phyloP scores from a whole-genome alignment of 2,113 vertebrate species.

The Zingel zingel region DNA sequence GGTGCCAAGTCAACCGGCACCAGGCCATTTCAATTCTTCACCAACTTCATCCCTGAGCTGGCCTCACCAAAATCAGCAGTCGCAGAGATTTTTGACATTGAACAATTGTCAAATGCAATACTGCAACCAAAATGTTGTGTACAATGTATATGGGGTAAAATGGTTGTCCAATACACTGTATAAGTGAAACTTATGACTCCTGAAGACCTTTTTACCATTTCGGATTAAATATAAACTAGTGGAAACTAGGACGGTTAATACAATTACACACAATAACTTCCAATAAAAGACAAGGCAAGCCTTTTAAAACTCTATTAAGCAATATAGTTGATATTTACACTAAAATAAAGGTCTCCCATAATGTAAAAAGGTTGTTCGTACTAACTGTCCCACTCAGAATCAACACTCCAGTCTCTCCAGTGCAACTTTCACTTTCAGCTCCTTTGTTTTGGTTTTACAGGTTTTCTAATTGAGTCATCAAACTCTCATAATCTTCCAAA shows the following conservation, averaged over 20 bases:
- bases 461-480: too few relatives aligned
- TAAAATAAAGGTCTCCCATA: not conserved
- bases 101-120: not conserved
- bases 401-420: not conserved
- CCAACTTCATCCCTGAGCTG: slow-evolving; percentile 2
- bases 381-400: not conserved
- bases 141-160: not conserved
- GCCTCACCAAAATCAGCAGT: slow-evolving; percentile 9
- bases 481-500: not conserved
- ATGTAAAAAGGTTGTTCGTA: not conserved
- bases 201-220: not conserved
- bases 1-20: slow-evolving; percentile 55
- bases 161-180: not conserved
- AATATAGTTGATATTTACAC: not conserved
- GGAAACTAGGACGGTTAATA: too few relatives aligned
- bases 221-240: not conserved
- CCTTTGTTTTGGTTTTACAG: not conserved
- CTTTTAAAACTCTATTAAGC: not conserved
- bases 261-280: too few relatives aligned
- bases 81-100: not conserved
- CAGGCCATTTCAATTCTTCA: slow-evolving; percentile 28
- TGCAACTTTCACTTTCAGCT: not conserved
- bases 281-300: too few relatives aligned
- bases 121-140: not conserved
- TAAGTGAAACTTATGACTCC: not conserved